Evolutionary conservation across 2,888 invertebrate genomes (phyloP).

Genomic region (Orthosia incerta): DNA sequence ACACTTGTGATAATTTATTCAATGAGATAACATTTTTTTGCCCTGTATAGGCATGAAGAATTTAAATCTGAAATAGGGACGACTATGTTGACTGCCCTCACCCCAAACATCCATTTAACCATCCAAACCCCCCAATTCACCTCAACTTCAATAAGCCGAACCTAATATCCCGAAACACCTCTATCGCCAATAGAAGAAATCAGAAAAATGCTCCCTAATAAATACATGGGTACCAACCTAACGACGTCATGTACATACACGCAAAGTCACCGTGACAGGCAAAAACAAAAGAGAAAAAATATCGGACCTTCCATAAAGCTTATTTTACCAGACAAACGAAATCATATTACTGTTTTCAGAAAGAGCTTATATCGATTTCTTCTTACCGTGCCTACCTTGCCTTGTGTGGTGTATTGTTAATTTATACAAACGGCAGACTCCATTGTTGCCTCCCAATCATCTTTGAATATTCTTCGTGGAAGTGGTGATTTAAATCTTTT

Average conservation of each 20-base stretch:
- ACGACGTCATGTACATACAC: conserved; percentile 34
- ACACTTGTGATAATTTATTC: not conserved
- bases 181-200: conserved; percentile 42
- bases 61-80: not conserved
- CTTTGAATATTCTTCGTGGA: conserved; percentile 50
- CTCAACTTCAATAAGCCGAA: conserved; percentile 48
- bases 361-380: conserved; percentile 77
- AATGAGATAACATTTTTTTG: not conserved
- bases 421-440: conserved; percentile 66
- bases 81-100: not conserved
- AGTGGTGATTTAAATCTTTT: conserved; percentile 40
- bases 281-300: conserved; percentile 48
- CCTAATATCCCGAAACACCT: conserved; percentile 25
- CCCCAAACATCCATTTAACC: not conserved
- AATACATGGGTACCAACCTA: conserved; percentile 32
- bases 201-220: conserved; percentile 33
- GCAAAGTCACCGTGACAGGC: conserved; percentile 52
- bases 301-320: conserved; percentile 56
- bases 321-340: conserved; percentile 62
- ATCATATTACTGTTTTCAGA: conserved; percentile 68
- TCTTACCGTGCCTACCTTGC: conserved; percentile 62
- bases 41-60: not conserved
- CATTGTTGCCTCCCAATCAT: conserved; percentile 67
- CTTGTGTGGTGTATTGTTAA: conserved; percentile 67
- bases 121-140: conserved; percentile 16